These are phyloP conservation scores for Syndactyla subalaris DNA, from an alignment of 2,797 vertebrate genomes.

Conservation along the genomic window DNA sequence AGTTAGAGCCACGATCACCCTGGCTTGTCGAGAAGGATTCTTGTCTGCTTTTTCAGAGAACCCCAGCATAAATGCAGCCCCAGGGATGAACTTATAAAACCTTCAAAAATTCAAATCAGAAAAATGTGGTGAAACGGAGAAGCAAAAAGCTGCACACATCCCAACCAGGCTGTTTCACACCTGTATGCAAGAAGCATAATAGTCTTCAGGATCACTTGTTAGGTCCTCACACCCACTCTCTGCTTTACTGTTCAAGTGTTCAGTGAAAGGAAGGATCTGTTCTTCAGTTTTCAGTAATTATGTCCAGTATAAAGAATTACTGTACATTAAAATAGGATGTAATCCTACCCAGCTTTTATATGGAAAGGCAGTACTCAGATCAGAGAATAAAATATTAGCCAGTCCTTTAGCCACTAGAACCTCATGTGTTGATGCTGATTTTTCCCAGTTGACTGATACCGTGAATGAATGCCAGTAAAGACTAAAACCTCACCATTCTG, in stretches of 20 bases:
- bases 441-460: neutral
- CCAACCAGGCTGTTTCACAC: neutral
- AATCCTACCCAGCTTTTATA: neutral
- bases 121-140: neutral
- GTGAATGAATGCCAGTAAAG: neutral
- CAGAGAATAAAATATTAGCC: neutral
- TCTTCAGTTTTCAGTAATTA: neutral
- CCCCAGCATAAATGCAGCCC: conserved; percentile 55
- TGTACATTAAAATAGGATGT: neutral
- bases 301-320: neutral
- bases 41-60: conserved; percentile 57
- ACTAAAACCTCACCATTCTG: conserved; percentile 72
- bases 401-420: neutral
- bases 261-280: neutral
- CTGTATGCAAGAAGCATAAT: neutral
- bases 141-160: neutral
- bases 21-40: conserved; percentile 77
- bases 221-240: neutral
- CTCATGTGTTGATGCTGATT: neutral
- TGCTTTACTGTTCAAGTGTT: neutral
- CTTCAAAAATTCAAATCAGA: conserved; percentile 68
- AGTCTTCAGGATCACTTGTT: neutral
- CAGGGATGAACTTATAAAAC: conserved; percentile 64
- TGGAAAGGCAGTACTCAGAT: neutral
- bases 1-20: conserved; percentile 68